phyloP scores from a whole-genome alignment of 2,888 invertebrate genomes.

The Tetragonisca angustula region DNA sequence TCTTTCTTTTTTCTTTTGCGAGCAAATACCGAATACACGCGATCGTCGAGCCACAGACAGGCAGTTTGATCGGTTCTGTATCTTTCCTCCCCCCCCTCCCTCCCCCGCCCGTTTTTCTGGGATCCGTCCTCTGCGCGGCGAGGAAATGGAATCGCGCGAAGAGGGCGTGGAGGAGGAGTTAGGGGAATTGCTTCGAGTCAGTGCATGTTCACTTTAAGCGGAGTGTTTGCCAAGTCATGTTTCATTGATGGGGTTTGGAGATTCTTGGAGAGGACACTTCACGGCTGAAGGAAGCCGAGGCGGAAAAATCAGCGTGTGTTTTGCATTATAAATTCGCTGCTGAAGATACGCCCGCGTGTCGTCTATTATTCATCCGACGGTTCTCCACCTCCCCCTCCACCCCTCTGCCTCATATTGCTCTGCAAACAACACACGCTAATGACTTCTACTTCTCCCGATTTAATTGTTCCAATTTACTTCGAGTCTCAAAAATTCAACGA shows the following conservation, averaged over 20 bases:
- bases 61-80: too few species aligned
- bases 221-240: slow-evolving; percentile 59
- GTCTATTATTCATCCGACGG: background rate
- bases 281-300: slow-evolving; percentile 13
- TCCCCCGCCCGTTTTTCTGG: too few species aligned
- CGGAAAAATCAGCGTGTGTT: slow-evolving; percentile 35
- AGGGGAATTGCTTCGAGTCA: slow-evolving; percentile 48
- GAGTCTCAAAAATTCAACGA: too few species aligned
- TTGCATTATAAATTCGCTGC: slow-evolving; percentile 32
- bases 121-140: background rate
- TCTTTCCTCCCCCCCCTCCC: too few species aligned
- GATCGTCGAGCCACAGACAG: too few species aligned
- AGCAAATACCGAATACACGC: too few species aligned
- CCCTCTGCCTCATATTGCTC: background rate
- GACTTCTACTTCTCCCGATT: too few species aligned
- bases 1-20: too few species aligned
- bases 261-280: slow-evolving; percentile 26
- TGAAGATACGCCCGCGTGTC: slow-evolving; percentile 1
- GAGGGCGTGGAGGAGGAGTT: slow-evolving; percentile 3
- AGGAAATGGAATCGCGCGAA: slow-evolving; percentile 45
- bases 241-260: slow-evolving; percentile 53
- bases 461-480: too few species aligned
- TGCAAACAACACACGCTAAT: background rate
- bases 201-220: slow-evolving; percentile 55
- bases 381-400: too few species aligned